A percentile compares a stretch with the other conserved stretches of the same genome.
Evolutionary conservation across 2,113 vertebrate species (phyloP).

Genomic region (Trematomus loennbergii): DNA sequence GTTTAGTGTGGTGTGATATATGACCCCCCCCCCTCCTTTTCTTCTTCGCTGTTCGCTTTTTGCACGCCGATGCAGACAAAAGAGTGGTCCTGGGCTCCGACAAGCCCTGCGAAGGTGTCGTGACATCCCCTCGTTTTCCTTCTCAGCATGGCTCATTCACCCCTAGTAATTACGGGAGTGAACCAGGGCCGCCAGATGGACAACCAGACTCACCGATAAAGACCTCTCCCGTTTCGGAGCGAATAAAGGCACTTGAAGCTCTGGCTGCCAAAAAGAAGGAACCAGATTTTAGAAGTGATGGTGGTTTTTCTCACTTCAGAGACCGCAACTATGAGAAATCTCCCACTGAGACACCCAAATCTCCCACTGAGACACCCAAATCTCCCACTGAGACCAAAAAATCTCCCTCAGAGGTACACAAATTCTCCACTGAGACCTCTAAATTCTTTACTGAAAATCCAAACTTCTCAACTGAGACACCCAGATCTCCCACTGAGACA

Average conservation of each 20-base stretch:
- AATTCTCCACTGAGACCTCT: neutral
- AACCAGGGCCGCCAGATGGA: constrained; percentile 62
- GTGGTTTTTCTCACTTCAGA: constrained; percentile 69
- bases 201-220: constrained; percentile 75
- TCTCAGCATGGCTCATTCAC: constrained; percentile 81
- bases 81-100: constrained; percentile 77
- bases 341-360: constrained; percentile 38
- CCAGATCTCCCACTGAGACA: constrained; percentile 4
- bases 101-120: constrained; percentile 78
- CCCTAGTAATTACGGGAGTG: constrained; percentile 63
- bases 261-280: constrained; percentile 78
- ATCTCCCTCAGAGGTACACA: neutral
- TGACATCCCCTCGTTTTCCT: constrained; percentile 81
- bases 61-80: constrained; percentile 78
- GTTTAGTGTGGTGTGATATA: constrained; percentile 65
- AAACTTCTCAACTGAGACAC: neutral
- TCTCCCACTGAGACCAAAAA: neutral
- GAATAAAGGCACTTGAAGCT: constrained; percentile 85
- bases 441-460: constrained; percentile 5
- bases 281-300: constrained; percentile 76
- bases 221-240: constrained; percentile 83
- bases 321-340: constrained; percentile 77
- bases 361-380: constrained; percentile 14
- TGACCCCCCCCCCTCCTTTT: constrained; percentile 72
- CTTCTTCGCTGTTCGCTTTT: constrained; percentile 34